Percentiles rank a stretch among this genome's conserved stretches.
These are phyloP conservation scores for Sphaeramia orbicularis DNA, from an alignment of 2,797 vertebrate species.

Conservation along the genomic window DNA sequence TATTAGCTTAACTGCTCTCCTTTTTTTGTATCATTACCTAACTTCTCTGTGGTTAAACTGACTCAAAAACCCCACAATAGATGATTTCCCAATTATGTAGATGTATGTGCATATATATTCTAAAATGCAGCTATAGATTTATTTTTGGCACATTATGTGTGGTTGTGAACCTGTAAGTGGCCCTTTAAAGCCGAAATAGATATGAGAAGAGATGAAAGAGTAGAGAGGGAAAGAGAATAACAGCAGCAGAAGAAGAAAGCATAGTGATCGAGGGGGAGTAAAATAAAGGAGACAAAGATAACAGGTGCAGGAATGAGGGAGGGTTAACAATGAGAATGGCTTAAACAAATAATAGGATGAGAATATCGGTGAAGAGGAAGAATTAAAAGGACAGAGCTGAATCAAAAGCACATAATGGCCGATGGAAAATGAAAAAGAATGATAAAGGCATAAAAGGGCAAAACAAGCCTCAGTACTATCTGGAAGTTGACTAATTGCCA, in stretches of 20 bases:
- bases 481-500: conserved; percentile 52
- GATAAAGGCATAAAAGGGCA: conserved; percentile 12
- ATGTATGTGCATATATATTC: too few species aligned
- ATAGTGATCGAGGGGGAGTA: background rate
- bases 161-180: too few species aligned
- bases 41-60: too few species aligned
- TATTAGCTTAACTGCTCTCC: too few species aligned
- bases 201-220: conserved; percentile 31
- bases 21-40: too few species aligned
- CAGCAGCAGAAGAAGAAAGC: conserved; percentile 7
- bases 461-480: conserved; percentile 25
- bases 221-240: conserved; percentile 18
- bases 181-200: conserved; percentile 1
- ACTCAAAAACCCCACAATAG: too few species aligned
- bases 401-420: conserved; percentile 28
- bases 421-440: conserved; percentile 38
- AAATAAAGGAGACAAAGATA: conserved; percentile 21
- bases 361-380: conserved; percentile 31
- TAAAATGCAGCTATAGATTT: too few species aligned
- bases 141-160: too few species aligned
- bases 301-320: conserved; percentile 43
- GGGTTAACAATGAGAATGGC: conserved; percentile 15
- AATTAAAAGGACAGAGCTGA: conserved; percentile 33
- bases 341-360: conserved; percentile 25
- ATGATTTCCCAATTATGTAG: too few species aligned